These are phyloP conservation scores for Drosophila greeni DNA, from an alignment of 2,888 invertebrate genomes.

Conservation along the genomic window DNA sequence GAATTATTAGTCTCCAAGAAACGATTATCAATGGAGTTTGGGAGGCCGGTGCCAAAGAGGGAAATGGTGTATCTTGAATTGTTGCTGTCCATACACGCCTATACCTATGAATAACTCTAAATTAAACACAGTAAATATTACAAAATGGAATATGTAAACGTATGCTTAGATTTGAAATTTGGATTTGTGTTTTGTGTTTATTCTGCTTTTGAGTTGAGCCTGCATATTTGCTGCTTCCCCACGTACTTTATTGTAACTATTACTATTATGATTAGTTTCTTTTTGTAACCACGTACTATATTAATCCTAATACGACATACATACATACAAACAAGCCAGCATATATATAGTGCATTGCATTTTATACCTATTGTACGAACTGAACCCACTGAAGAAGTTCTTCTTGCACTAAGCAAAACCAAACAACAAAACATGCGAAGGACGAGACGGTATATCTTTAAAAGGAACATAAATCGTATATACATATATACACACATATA, in stretches of 20 bases:
- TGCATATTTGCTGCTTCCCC: conserved; percentile 34
- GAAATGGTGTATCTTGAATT: conserved; percentile 63
- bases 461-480: conserved; percentile 36
- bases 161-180: conserved; percentile 20
- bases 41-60: conserved; percentile 6
- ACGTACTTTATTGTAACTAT: conserved; percentile 51
- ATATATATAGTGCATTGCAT: conserved; percentile 62
- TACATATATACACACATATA: conserved; percentile 37
- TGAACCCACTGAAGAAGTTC: conserved; percentile 72
- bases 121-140: conserved; percentile 24
- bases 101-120: conserved; percentile 37
- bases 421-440: conserved; percentile 23
- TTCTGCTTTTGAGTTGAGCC: conserved; percentile 31
- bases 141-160: conserved; percentile 33
- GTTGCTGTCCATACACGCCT: conserved; percentile 69
- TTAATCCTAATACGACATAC: conserved; percentile 41
- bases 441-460: conserved; percentile 27
- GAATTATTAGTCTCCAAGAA: conserved; percentile 7
- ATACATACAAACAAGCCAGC: conserved; percentile 34
- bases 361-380: conserved; percentile 67
- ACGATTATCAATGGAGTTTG: conserved; percentile 4
- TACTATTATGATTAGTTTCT: conserved; percentile 51
- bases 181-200: conserved; percentile 21
- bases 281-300: conserved; percentile 23
- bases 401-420: conserved; percentile 68